These are phyloP conservation scores for Eudasyphora cyanicolor DNA, from an alignment of 2,888 invertebrate species.

Conservation along the genomic window DNA sequence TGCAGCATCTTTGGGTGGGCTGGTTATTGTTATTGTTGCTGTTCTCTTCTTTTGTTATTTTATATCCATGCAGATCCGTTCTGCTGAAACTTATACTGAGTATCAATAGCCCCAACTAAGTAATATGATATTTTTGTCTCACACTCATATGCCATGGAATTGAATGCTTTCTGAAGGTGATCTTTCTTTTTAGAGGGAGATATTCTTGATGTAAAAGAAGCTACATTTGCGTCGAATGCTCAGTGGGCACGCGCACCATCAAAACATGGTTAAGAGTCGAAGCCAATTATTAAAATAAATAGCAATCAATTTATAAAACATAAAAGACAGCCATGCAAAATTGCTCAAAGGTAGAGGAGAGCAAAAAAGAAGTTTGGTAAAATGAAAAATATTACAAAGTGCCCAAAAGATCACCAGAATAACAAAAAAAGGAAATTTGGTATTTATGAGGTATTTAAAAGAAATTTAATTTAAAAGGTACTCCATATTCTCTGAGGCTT, in stretches of 20 bases:
- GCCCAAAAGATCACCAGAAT: not conserved
- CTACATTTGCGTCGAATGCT: conserved; percentile 34
- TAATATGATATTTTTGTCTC: conserved; percentile 52
- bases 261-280: conserved; percentile 61
- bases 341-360: conserved; percentile 30
- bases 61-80: conserved; percentile 20
- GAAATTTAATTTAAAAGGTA: conserved; percentile 59
- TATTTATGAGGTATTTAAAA: conserved; percentile 68
- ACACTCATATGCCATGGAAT: conserved; percentile 19
- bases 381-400: not conserved
- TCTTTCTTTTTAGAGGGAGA: conserved; percentile 40
- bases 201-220: conserved; percentile 56
- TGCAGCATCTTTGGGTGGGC: conserved; percentile 73
- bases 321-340: conserved; percentile 51
- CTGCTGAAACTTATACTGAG: conserved; percentile 36
- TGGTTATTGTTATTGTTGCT: conserved; percentile 55
- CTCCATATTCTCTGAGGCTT: not conserved
- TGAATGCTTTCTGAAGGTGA: not conserved
- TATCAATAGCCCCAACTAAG: conserved; percentile 29
- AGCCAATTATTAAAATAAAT: conserved; percentile 75
- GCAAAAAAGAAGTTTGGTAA: conserved; percentile 36
- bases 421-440: conserved; percentile 67
- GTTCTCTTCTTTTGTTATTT: too few species aligned
- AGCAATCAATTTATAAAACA: conserved; percentile 73
- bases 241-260: conserved; percentile 51